Evolutionary conservation across 2,888 invertebrate species (phyloP), one percentile per base, ranked within the genome.

Genomic region (Dasypogon diadema): DNA sequence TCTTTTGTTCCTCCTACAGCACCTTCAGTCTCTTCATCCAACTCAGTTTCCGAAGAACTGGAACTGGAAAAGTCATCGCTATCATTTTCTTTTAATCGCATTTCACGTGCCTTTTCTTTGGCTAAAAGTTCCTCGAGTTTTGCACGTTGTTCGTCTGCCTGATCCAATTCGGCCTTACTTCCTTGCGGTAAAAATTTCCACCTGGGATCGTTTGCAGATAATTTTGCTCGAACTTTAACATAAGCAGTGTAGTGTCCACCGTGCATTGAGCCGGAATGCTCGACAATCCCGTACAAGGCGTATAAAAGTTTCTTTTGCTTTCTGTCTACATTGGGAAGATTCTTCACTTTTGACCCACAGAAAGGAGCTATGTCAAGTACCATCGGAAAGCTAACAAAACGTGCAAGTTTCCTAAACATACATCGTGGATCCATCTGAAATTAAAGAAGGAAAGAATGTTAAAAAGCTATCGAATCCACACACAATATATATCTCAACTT

Each of bases 221-320:
- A 84, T 5, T 89, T 89, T 18, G 89, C 85, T n/a, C 93, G 87
- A 6, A 95, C 93, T 88, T 97, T 97, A 1, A 99, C 95, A 83
- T 96, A 99, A 4, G 98, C 97, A 0, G 97, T 95, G 83, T 99
- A 99, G 79, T 90, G 90, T 0, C 90, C 90, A 2, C 96, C 95
- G 82, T 93, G 92, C 84, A 98, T 91, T 2, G 93, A 92, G 0
- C 99, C 99, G 73, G 93, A 93, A 84, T 99, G 99, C 83, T 96
- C 97, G 2, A 99, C 98, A 0, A 99, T 92, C 0, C 97, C 99
- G 82, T 97, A 99, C 72, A 99, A 87, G 0, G 96, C 92, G 85
- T 99, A 99, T 26, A 95, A 85, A 46, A 97, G 87, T 82, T 90
- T 89, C 80, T 87, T 89, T 82, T 92, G 91, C 8, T 89, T 90